A percentile compares a stretch with the other conserved stretches of the same genome.
Evolutionary conservation across 1,140 invertebrate genomes (phyloP).

Genomic region (Rhopalosiphum padi): DNA sequence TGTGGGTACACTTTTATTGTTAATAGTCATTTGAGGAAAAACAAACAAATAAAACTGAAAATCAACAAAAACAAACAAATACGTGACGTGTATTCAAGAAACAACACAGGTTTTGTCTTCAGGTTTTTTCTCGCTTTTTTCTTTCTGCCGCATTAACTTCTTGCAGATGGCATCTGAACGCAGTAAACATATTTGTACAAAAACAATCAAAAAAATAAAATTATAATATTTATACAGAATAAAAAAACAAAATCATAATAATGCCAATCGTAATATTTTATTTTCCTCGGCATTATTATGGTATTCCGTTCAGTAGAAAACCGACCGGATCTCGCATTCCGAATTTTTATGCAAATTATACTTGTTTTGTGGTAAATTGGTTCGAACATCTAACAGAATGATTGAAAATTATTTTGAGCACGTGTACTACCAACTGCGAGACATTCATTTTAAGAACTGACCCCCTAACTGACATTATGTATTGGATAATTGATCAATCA

Average conservation of each 20-base stretch:
- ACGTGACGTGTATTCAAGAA: constrained; percentile 30
- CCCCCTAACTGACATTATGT: background rate
- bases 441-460: background rate
- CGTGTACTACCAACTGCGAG: background rate
- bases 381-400: background rate
- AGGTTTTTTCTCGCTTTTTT: constrained; percentile 26
- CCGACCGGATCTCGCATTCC: background rate
- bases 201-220: background rate
- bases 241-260: background rate
- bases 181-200: constrained; percentile 1
- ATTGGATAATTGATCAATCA: too few relatives aligned
- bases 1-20: background rate
- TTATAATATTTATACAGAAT: background rate
- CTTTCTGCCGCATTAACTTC: constrained; percentile 50
- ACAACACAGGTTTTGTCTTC: constrained; percentile 33
- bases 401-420: background rate
- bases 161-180: constrained; percentile 49
- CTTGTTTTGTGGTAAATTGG: background rate
- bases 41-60: background rate
- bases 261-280: background rate
- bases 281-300: background rate
- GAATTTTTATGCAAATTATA: background rate
- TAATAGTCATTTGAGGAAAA: background rate
- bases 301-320: background rate
- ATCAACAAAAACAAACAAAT: background rate